Conservation (phyloP, 2,113 vertebrate species). For the Dolichallabes microphthalmus region DNA sequence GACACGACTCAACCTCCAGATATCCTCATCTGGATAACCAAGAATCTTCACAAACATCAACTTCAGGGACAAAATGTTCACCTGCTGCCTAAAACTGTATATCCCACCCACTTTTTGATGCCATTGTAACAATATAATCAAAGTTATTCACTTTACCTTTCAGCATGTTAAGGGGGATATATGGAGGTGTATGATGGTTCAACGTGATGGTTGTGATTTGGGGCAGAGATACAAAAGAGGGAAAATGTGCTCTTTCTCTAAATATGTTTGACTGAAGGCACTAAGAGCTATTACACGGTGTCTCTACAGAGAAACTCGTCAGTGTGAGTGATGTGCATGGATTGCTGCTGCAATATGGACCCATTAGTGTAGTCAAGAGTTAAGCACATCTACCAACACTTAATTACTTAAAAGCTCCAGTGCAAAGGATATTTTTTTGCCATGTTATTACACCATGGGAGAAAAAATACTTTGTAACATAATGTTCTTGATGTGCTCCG, state of each 20-base stretch:
- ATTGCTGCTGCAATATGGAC: background rate
- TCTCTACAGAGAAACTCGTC: background rate
- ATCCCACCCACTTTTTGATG: too few relatives aligned
- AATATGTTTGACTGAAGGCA: background rate
- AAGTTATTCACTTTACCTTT: too few relatives aligned
- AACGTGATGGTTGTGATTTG: slow-evolving; percentile 15
- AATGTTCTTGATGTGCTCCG: background rate
- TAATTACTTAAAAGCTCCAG: background rate
- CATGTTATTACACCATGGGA: background rate
- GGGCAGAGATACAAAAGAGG: slow-evolving; percentile 31
- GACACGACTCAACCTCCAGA: too few relatives aligned
- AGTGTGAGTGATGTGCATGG: slow-evolving; percentile 4
- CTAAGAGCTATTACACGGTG: background rate
- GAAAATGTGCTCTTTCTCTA: slow-evolving; percentile 13
- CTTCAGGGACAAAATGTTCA: too few relatives aligned
- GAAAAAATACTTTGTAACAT: background rate
- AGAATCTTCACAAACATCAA: too few relatives aligned
- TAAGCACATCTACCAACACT: background rate
- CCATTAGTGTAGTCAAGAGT: background rate
- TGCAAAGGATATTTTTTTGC: background rate
- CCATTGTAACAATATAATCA: too few relatives aligned
- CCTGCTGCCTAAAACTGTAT: too few relatives aligned
- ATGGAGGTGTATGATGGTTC: background rate
- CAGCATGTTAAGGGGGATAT: background rate
- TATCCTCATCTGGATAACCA: too few relatives aligned